Evolutionary conservation across 2,113 vertebrate species (phyloP).

Genomic region (Psettodes erumei): DNA sequence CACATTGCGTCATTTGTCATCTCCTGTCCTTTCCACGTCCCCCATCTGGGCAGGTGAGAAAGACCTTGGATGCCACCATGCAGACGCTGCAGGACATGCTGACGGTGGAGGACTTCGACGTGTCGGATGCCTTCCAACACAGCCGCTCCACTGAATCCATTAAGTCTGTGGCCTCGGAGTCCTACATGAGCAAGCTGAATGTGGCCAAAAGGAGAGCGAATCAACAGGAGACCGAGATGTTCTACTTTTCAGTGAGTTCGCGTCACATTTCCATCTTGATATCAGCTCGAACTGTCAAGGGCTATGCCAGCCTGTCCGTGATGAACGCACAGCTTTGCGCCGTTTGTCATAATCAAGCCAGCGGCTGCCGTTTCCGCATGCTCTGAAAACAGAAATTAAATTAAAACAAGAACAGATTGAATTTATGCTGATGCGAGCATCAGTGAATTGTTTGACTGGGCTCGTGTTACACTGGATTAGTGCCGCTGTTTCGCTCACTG

Average conservation of each 20-base stretch:
- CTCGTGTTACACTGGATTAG: constrained; percentile 39
- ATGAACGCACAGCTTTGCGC: not conserved
- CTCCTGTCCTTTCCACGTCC: not conserved
- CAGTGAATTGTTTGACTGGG: constrained; percentile 21
- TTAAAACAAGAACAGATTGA: constrained; percentile 25
- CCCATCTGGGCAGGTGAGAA: constrained; percentile 87
- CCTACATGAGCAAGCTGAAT: constrained; percentile 98
- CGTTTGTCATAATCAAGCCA: constrained; percentile 33
- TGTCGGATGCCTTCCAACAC: constrained; percentile 98
- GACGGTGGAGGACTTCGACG: constrained; percentile 97
- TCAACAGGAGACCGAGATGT: constrained; percentile 98
- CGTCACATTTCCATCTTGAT: no score
- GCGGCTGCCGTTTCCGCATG: constrained; percentile 13
- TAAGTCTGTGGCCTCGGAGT: constrained; percentile 93
- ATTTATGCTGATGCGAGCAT: constrained; percentile 29
- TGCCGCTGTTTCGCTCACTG: constrained; percentile 27
- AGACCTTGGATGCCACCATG: constrained; percentile 98
- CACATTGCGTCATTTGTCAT: constrained; percentile 31
- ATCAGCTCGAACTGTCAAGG: not conserved
- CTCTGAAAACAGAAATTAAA: constrained; percentile 33
- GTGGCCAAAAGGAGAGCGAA: constrained; percentile 95
- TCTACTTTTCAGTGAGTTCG: constrained; percentile 94
- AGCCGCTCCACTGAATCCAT: constrained; percentile 97
- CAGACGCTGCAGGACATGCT: constrained; percentile 98
- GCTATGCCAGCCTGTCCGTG: not conserved